Evolutionary conservation across 2,888 invertebrate genomes (phyloP), one percentile per base, ranked within the genome.

Genomic region (Blastobasis lacticolella): DNA sequence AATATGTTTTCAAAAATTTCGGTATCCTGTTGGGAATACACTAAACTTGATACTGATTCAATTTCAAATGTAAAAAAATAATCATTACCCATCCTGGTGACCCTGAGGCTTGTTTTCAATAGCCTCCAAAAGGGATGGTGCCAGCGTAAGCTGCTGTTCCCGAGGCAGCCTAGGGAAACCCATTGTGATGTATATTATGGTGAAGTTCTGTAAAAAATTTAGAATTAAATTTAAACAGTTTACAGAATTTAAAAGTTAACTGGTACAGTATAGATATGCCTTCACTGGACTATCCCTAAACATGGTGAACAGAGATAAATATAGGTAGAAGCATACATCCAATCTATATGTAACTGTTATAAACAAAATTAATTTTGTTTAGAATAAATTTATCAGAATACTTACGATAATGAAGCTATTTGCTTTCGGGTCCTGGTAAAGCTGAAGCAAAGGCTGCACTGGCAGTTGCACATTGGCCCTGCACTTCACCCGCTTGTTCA

Each of bases 181-280:
- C 91, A 96, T 91, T 71, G 95, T 96, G 57, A 98, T 94, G 75
- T 97, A 98, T 65, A 98, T 95, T 52, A 97, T 95, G 8, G 96
- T 92, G 73, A 98, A 97, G 79, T 98, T 98, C 94, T 97, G 88
- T 23, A 90, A 90, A 69, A 64, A 65, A 57, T 38, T 44, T n/a
- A 23, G 23, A 23, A 2, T 23, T 23, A 23, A 23, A 23, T 23
- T 23, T 23, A 23, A 23, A 23, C 2, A 3, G 23, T 23, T 23
- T 23, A n/a, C 23, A 23, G 23, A 23, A 23, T 1, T 1, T 23
- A 23, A 23, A 23, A 23, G 23, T 1, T 23, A 23, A 23, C 1
- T 3, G 23, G 23, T 23, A 23, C 23, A 1, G 3, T 23, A 23
- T 23, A 3, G 23, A 23, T 23, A 23, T 23, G 3, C 23, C 23